Conservation (phyloP, 2,113 vertebrate genomes). For the Aspiorhynchus laticeps region DNA sequence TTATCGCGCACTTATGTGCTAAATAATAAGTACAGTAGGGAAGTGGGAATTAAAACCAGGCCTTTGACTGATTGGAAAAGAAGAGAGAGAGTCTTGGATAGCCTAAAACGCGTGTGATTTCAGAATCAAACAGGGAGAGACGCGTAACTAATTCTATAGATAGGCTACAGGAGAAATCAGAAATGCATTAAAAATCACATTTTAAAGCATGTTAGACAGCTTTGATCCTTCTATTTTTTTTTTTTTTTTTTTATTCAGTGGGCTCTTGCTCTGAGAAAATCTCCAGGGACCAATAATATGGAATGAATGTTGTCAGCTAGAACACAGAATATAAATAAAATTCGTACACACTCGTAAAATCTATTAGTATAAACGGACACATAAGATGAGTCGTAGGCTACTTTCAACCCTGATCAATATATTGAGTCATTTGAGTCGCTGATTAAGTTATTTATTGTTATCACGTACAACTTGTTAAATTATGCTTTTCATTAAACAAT, state of each 20-base stretch:
- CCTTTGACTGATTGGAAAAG: neutral
- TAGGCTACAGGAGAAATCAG: neutral
- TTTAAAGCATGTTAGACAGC: neutral
- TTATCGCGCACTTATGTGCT: neutral
- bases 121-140: neutral
- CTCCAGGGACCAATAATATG: neutral
- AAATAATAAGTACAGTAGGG: slow-evolving; percentile 37
- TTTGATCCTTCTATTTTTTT: neutral
- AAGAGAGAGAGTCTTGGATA: neutral
- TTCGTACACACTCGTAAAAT: too few relatives aligned
- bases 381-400: too few relatives aligned
- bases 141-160: neutral
- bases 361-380: neutral
- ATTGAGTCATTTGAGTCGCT: neutral
- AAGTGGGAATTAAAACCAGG: slow-evolving; percentile 56
- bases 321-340: neutral
- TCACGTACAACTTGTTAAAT: neutral
- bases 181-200: neutral
- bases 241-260: neutral
- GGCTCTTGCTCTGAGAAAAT: neutral
- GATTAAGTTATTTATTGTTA: neutral
- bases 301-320: neutral
- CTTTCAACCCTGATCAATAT: neutral
- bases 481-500: neutral
- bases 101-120: neutral